Percentiles rank a stretch among this genome's conserved stretches.
Conservation (phyloP, 1,140 invertebrate genomes). For the Panagrolaimus sp. region DNA sequence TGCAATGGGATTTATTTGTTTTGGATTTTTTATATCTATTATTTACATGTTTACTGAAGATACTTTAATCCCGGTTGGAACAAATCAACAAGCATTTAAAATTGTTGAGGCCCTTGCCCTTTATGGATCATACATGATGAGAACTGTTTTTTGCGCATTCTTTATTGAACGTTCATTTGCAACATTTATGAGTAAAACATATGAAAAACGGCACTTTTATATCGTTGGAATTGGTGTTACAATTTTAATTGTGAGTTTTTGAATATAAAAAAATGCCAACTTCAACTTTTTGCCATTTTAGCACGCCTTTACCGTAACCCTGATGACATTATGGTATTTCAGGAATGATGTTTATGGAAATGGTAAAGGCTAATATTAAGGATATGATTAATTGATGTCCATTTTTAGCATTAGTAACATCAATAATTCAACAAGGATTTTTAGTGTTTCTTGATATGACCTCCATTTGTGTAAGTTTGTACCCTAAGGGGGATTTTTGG, state of each 20-base stretch:
- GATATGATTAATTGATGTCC: not conserved
- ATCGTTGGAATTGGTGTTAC: not conserved
- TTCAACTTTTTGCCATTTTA: not conserved
- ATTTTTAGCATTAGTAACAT: not conserved
- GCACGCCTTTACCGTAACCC: not conserved
- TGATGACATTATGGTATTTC: conserved; percentile 3
- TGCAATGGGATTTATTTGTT: not conserved
- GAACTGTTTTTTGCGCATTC: not conserved
- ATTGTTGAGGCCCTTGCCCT: not conserved
- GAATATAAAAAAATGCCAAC: not conserved
- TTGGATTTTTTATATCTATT: not conserved
- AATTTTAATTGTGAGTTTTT: conserved; percentile 12
- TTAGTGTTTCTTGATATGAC: conserved; percentile 9
- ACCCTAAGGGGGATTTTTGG: no score
- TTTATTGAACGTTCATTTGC: not conserved
- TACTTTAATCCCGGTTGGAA: not conserved
- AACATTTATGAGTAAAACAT: not conserved
- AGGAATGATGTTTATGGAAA: not conserved
- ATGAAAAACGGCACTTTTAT: not conserved
- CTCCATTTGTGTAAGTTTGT: not conserved
- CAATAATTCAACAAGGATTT: not conserved
- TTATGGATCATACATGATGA: conserved; percentile 11
- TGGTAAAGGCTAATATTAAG: not conserved
- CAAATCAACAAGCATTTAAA: not conserved
- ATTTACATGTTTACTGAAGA: not conserved